These are phyloP conservation scores for Ceratitis capitata DNA, from an alignment of 1,140 invertebrate genomes.

Conservation along the genomic window DNA sequence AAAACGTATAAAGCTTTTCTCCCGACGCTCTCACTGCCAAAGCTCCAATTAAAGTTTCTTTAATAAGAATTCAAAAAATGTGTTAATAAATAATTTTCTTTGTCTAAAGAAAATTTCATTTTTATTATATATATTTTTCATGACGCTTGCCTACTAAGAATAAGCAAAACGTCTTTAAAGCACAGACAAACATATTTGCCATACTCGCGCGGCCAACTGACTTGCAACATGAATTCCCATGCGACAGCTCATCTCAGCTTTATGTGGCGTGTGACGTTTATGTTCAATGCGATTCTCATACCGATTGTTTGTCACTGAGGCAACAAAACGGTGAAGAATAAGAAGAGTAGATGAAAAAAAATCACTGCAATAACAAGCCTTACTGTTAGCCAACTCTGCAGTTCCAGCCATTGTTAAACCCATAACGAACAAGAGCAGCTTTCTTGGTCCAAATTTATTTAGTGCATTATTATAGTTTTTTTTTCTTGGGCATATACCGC, in stretches of 20 bases:
- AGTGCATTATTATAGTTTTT: too few species aligned
- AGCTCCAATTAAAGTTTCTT: too few species aligned
- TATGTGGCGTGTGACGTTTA: neutral
- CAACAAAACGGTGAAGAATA: too few species aligned
- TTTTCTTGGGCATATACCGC: neutral
- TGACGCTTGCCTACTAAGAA: too few species aligned
- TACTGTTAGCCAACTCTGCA: neutral
- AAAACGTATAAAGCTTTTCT: too few species aligned
- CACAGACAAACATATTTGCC: neutral
- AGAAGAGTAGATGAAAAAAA: too few species aligned
- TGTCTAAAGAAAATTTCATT: too few species aligned
- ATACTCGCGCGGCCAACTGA: neutral
- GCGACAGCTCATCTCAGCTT: slow-evolving; percentile 30
- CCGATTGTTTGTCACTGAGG: neutral
- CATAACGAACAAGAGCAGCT: slow-evolving; percentile 15
- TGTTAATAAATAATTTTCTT: too few species aligned
- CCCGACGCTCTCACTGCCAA: too few species aligned
- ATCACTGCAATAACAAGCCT: neutral
- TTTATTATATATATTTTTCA: too few species aligned
- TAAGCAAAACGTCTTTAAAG: neutral
- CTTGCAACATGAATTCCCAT: neutral
- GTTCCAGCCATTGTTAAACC: neutral
- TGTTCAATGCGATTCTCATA: neutral
- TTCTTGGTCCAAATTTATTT: neutral
- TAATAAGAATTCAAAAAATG: too few species aligned